Conservation (phyloP, 2,113 vertebrate species). For the Callocephalon fimbriatum region DNA sequence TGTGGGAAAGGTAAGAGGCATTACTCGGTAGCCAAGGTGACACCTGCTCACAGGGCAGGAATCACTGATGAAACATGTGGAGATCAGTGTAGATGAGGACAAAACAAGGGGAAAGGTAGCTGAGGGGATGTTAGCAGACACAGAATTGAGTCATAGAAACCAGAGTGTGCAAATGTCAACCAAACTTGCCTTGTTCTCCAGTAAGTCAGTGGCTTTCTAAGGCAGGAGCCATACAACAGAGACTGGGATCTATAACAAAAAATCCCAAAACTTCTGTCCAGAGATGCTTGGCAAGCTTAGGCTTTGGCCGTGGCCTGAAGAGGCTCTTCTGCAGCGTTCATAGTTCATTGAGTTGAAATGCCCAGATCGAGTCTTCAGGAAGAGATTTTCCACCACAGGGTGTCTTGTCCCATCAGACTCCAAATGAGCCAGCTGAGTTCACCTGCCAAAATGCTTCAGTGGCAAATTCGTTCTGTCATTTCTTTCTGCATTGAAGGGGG, state of each 20-base stretch:
- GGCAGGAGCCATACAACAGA: background rate
- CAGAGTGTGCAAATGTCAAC: constrained; percentile 1
- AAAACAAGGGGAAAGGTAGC: background rate
- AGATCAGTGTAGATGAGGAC: background rate
- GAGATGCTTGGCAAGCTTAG: background rate
- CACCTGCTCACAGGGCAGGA: background rate
- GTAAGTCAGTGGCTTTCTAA: background rate
- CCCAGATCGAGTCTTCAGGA: background rate
- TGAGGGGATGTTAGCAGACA: background rate
- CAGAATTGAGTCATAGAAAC: background rate
- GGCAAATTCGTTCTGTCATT: constrained; percentile 94
- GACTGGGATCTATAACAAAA: background rate
- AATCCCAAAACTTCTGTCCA: background rate
- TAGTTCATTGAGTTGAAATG: background rate
- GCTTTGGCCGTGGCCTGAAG: background rate
- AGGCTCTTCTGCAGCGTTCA: constrained; percentile 12
- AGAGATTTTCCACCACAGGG: background rate
- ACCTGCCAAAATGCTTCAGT: constrained; percentile 40
- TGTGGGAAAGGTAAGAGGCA: background rate
- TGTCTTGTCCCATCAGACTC: background rate
- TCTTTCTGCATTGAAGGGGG: constrained; percentile 80
- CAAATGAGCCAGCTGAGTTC: background rate
- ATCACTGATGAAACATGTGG: background rate
- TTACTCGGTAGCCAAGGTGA: background rate
- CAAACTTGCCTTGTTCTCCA: background rate